Evolutionary conservation across 2,888 invertebrate species (phyloP), one percentile per base, ranked within the genome.

Genomic region (Tubulanus polymorphus): DNA sequence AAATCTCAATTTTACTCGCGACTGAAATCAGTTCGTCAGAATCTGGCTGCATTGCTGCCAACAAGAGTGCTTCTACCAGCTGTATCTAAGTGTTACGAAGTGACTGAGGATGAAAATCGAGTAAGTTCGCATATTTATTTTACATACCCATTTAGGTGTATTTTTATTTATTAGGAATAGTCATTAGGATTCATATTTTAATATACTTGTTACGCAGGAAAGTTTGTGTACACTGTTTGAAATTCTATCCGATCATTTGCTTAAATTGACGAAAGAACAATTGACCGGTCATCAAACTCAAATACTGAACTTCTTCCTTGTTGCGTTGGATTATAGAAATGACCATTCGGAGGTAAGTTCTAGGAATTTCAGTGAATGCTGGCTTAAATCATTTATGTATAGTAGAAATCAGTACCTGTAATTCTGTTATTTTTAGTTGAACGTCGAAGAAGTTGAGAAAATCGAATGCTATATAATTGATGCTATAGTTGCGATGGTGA

Each of bases 401-500:
- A n/a, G n/a, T n/a, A n/a, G n/a, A n/a, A n/a, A n/a, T 15, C 23
- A 53, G 3, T 41, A 41, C 6, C 15, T 5, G n/a, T 15, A 37
- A 28, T 35, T 20, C 12, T 46, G 10, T 55, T 25, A 18, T 41
- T 49, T 58, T 20, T 54, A 66, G 66, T 46, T 62, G 5, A 29
- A 58, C 20, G 37, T 53, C 26, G 41, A 49, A 10, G 79, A 81
- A 48, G 81, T 88, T 0, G 82, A 84, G 32, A 70, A 72, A 15
- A 85, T 90, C 0, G 94, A 95, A 80, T 84, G 84, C 18, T 84
- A 86, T 68, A 85, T 91, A 0, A 85, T 91, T 1, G 85, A 88
- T 63, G 86, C 91, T 0, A 80, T 94, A n/a, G 87, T 89, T 1
- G 83, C 86, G 49, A 83, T 93, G 67, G 87, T 93, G 27, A 80